Percentiles rank a stretch among this genome's conserved stretches.
phyloP scores from a whole-genome alignment of 2,888 invertebrate genomes.

The Allophyes oxyacanthae region DNA sequence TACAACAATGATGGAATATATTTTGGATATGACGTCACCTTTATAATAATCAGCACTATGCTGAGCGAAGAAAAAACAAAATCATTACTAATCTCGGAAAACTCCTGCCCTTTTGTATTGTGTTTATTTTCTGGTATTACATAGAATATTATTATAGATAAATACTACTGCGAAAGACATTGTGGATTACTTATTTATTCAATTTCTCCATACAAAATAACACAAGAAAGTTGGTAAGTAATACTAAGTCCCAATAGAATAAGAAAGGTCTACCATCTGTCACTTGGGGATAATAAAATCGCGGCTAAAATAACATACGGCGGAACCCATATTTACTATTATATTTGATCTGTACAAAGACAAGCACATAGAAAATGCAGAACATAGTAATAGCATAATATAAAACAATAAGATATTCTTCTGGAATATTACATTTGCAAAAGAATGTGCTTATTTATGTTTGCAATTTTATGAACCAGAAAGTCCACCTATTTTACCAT shows the following conservation, averaged over 20 bases:
- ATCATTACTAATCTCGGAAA: no score
- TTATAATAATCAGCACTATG: no score
- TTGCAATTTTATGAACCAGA: constrained; percentile 14
- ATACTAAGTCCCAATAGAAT: constrained; percentile 36
- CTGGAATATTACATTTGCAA: not conserved
- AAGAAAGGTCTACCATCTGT: constrained; percentile 41
- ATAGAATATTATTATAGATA: not conserved
- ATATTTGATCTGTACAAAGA: constrained; percentile 18
- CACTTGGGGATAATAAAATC: constrained; percentile 46
- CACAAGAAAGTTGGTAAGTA: constrained; percentile 30
- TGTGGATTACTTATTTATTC: constrained; percentile 25
- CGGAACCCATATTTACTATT: constrained; percentile 18
- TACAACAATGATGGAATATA: no score
- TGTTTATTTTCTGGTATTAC: no score
- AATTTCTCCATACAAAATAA: constrained; percentile 28
- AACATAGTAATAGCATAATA: not conserved
- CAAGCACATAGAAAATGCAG: not conserved
- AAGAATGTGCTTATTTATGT: not conserved
- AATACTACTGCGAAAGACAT: not conserved
- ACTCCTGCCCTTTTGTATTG: no score
- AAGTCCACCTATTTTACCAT: constrained; percentile 26
- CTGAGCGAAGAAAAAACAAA: no score
- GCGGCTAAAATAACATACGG: constrained; percentile 25
- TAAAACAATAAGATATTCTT: not conserved
- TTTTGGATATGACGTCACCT: no score